Evolutionary conservation across 2,888 invertebrate species (phyloP).

Genomic region (Xestia ashworthii): DNA sequence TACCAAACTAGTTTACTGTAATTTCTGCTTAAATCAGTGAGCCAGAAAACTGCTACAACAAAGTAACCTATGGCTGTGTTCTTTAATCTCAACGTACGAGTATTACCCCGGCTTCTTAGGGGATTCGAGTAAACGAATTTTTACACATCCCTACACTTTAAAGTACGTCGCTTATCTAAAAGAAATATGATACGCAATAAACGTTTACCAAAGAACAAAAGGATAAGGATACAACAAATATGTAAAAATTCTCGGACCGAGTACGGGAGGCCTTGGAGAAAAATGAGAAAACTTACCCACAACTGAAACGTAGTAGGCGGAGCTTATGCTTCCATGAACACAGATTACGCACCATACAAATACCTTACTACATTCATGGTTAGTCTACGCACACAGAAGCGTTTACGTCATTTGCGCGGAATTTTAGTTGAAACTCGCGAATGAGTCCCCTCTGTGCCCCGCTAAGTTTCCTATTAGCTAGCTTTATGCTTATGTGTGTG

Average conservation of each 20-base stretch:
- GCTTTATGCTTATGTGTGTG: slow-evolving; percentile 27
- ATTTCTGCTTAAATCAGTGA: slow-evolving; percentile 34
- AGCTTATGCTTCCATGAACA: slow-evolving; percentile 23
- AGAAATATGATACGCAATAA: slow-evolving; percentile 61
- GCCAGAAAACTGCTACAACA: slow-evolving; percentile 27
- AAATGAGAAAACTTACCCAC: slow-evolving; percentile 58
- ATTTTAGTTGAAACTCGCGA: slow-evolving; percentile 38
- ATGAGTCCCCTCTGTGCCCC: slow-evolving; percentile 19
- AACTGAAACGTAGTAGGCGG: slow-evolving; percentile 35
- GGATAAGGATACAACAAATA: slow-evolving; percentile 57
- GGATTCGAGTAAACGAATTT: slow-evolving; percentile 41
- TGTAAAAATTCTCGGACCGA: slow-evolving; percentile 61
- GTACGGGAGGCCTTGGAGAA: slow-evolving; percentile 36
- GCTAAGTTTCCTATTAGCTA: neutral
- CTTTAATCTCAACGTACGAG: slow-evolving; percentile 46
- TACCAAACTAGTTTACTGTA: slow-evolving; percentile 10
- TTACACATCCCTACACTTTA: slow-evolving; percentile 48
- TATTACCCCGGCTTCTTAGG: slow-evolving; percentile 23
- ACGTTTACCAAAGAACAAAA: slow-evolving; percentile 52
- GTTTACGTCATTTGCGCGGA: slow-evolving; percentile 38
- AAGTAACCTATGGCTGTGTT: slow-evolving; percentile 19
- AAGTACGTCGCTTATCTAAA: slow-evolving; percentile 55
- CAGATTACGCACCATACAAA: slow-evolving; percentile 41
- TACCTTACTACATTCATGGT: slow-evolving; percentile 18
- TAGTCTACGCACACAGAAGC: slow-evolving; percentile 30